Conservation (phyloP, 2,888 invertebrate genomes). For the Sminthurides aquaticus region DNA sequence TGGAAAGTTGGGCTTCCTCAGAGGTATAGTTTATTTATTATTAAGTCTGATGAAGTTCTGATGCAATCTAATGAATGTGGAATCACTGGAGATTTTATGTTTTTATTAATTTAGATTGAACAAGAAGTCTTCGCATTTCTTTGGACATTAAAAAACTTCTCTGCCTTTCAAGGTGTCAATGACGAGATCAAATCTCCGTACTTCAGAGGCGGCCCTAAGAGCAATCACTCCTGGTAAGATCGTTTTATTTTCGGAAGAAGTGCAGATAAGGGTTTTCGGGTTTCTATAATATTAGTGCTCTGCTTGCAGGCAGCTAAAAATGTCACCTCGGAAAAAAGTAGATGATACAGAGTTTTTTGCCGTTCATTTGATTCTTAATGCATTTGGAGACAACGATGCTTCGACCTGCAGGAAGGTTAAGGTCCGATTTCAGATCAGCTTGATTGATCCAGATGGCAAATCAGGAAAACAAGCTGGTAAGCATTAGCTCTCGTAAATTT, state of each 20-base stretch:
- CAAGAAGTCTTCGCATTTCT: slow-evolving; percentile 42
- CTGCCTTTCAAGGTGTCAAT: slow-evolving; percentile 35
- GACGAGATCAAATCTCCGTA: slow-evolving; percentile 41
- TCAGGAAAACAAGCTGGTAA: slow-evolving; percentile 41
- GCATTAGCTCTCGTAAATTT: slow-evolving; percentile 1
- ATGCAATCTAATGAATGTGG: no score
- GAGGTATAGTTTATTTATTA: slow-evolving; percentile 30
- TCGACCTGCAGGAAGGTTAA: slow-evolving; percentile 32
- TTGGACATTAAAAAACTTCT: slow-evolving; percentile 36
- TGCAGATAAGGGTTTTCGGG: background rate
- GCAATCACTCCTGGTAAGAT: slow-evolving; percentile 37
- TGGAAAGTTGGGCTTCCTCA: slow-evolving; percentile 40
- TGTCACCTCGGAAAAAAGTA: slow-evolving; percentile 40
- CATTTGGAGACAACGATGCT: slow-evolving; percentile 36
- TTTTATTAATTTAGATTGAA: slow-evolving; percentile 32
- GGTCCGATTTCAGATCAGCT: slow-evolving; percentile 40
- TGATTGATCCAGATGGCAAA: slow-evolving; percentile 38
- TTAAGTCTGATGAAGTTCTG: background rate
- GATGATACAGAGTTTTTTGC: slow-evolving; percentile 41
- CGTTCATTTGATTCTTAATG: slow-evolving; percentile 35
- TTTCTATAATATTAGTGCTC: background rate
- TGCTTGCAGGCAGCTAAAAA: slow-evolving; percentile 40
- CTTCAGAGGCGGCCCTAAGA: slow-evolving; percentile 40
- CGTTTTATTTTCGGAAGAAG: no score
- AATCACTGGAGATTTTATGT: no score